A percentile compares a stretch with the other conserved stretches of the same genome.
phyloP scores from a whole-genome alignment of 2,888 invertebrate genomes.

The Dryococelus australis region DNA sequence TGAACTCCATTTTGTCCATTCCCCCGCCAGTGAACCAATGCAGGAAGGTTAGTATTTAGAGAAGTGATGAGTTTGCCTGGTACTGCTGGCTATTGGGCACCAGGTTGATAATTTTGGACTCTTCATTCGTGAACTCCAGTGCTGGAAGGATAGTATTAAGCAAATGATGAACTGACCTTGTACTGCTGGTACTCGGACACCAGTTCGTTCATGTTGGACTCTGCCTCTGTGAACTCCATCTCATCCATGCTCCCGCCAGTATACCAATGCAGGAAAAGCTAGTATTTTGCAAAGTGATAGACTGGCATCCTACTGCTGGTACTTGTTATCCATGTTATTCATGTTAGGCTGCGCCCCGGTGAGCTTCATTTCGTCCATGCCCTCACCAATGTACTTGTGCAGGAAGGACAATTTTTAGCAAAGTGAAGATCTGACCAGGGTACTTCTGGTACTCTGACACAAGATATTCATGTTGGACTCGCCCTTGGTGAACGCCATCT shows the following conservation, averaged over 20 bases:
- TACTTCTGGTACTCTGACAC: neutral
- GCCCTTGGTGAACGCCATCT: conserved; percentile 96
- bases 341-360: conserved; percentile 79
- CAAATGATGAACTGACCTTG: conserved; percentile 54
- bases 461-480: conserved; percentile 59
- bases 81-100: neutral
- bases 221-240: too few relatives aligned
- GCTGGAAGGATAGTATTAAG: conserved; percentile 77
- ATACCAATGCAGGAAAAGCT: conserved; percentile 41
- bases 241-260: too few relatives aligned
- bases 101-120: conserved; percentile 54
- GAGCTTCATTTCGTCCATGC: conserved; percentile 98
- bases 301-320: neutral
- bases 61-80: too few relatives aligned
- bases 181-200: too few relatives aligned
- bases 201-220: too few relatives aligned
- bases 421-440: neutral
- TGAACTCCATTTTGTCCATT: conserved; percentile 98
- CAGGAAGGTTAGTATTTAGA: conserved; percentile 74
- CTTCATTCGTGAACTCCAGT: conserved; percentile 97
- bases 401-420: conserved; percentile 62
- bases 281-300: neutral
- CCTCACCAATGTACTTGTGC: conserved; percentile 94
- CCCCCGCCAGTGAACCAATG: conserved; percentile 96
- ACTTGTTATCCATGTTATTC: neutral